Evolutionary conservation across 2,888 invertebrate genomes (phyloP), one percentile per base, ranked within the genome.

Genomic region (Rhagophthalmus giganteus): DNA sequence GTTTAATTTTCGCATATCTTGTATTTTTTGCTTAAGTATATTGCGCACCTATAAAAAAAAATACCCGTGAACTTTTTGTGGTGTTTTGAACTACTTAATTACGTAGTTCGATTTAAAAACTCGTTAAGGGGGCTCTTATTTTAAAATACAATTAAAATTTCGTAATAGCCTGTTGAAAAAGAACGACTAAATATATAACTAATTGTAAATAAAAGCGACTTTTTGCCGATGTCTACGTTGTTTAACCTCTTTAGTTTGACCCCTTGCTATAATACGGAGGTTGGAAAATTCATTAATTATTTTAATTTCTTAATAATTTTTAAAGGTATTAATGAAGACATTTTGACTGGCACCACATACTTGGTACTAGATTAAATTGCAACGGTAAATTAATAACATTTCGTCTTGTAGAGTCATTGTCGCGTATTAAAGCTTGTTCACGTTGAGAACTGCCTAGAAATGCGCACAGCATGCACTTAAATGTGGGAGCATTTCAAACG

Each of bases 361-460:
- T 20, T 20, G 20, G 20, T 20, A 20, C 4, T 20, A 20, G 20
- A 20, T 20, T 20, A 20, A 33, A 42, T 33, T 42, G 42, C 42
- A 42, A 42, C 42, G 27, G 42, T 32, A 42, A 42, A 42, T 42
- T 42, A 41, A 32, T 42, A 26, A 24, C 33, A 16, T 33, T 25
- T 40, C 24, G 6, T 33, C 3, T 24, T 25, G 20, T 41, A 33
- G 9, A 41, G 15, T 31, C 31, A 31, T 33, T 34, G 42, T 42
- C 42, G 33, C 42, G 33, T 33, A 42, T 42, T 42, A 32, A 42
- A 33, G 30, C 13, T 42, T 12, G 31, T 14, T 39, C 10, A 39
- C 14, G n/a, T 12, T 8, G 38, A 11, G 26, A 27, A 3, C 20
- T 20, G 20, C 20, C 20, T 3, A 20, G 20, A 20, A 5, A 20